A percentile compares a stretch with the other conserved stretches of the same genome.
These are phyloP conservation scores for Phoenicopterus ruber DNA, from an alignment of 2,113 vertebrate species.

Conservation along the genomic window DNA sequence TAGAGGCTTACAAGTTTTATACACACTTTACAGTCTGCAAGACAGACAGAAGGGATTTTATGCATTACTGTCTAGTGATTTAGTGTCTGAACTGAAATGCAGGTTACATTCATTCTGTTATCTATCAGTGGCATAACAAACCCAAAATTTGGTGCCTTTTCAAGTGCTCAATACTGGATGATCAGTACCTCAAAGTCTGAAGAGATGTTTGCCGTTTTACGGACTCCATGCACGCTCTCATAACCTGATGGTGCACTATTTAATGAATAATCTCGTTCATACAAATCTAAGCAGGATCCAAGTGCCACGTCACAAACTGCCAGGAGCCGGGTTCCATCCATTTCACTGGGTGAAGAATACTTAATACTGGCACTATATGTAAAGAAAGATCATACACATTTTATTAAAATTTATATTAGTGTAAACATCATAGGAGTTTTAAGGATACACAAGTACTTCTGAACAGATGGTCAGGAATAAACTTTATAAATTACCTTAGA, in stretches of 20 bases:
- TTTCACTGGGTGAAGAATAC: conserved; percentile 75
- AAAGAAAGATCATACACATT: neutral
- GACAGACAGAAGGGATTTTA: neutral
- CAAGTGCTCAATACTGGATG: neutral
- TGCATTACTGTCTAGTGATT: neutral
- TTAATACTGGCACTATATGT: conserved; percentile 76
- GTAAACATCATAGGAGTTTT: neutral
- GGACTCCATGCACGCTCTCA: conserved; percentile 80
- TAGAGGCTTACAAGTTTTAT: neutral
- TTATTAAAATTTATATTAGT: neutral
- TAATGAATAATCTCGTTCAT: conserved; percentile 64
- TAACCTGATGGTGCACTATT: conserved; percentile 74
- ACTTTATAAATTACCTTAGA: neutral
- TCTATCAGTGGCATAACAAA: neutral
- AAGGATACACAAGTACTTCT: neutral
- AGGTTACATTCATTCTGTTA: neutral
- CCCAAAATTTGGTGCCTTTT: neutral
- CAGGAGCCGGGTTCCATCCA: conserved; percentile 77
- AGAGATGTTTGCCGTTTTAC: neutral
- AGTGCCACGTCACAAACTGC: conserved; percentile 83
- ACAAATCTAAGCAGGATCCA: conserved; percentile 72
- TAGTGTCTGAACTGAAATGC: neutral
- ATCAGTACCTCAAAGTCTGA: conserved; percentile 82
- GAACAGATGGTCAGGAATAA: neutral
- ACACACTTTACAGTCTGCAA: neutral